These are phyloP conservation scores for Pampusana beccarii DNA, from an alignment of 2,113 vertebrate species.

Conservation along the genomic window DNA sequence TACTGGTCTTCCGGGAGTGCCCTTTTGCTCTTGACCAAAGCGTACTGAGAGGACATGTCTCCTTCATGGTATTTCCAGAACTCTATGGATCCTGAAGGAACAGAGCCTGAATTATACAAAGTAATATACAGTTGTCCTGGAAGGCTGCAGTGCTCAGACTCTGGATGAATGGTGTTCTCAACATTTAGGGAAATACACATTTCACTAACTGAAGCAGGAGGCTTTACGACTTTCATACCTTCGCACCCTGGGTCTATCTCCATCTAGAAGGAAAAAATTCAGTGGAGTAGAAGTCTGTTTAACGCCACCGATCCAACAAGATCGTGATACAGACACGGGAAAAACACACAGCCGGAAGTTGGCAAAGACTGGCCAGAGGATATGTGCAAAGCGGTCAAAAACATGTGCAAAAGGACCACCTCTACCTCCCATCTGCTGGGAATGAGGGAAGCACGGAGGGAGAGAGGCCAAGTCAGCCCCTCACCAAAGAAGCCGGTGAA, in stretches of 20 bases:
- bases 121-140: not conserved
- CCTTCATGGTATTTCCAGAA: no score
- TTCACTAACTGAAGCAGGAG: not conserved
- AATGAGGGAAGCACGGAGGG: not conserved
- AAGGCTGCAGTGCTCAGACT: not conserved
- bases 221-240: not conserved
- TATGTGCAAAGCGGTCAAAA: not conserved
- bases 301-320: not conserved
- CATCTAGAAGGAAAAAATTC: not conserved
- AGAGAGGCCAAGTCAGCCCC: not conserved
- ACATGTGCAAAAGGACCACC: not conserved
- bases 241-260: not conserved
- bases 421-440: not conserved
- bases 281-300: not conserved
- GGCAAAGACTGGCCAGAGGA: not conserved
- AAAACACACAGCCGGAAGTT: not conserved
- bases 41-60: not conserved
- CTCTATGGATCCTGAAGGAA: not conserved
- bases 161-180: not conserved
- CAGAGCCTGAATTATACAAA: not conserved
- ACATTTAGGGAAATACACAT: not conserved
- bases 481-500: not conserved
- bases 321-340: not conserved
- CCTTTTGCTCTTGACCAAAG: not conserved
- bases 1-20: not conserved